phyloP scores from a whole-genome alignment of 2,888 invertebrate species.

The Acrobasis repandana region DNA sequence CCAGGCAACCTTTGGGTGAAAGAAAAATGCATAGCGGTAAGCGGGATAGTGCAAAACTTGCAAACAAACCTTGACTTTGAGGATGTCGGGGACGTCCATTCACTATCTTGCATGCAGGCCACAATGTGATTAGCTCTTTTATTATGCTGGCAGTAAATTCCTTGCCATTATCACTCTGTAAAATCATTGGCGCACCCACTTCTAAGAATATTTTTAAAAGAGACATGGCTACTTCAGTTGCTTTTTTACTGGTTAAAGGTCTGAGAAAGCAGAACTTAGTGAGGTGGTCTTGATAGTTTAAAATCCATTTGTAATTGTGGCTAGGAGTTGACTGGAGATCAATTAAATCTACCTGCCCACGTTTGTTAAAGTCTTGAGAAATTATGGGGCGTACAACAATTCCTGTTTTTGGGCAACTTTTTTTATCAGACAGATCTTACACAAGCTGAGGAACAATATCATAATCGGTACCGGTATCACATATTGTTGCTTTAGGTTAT shows the following conservation, averaged over 20 bases:
- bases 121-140: conserved; percentile 35
- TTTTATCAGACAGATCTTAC: conserved; percentile 35
- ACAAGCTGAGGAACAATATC: conserved; percentile 20
- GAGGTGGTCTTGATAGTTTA: conserved; percentile 48
- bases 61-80: conserved; percentile 28
- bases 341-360: conserved; percentile 47
- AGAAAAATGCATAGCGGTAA: too few relatives aligned
- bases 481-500: conserved; percentile 34
- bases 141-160: conserved; percentile 36
- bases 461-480: conserved; percentile 12
- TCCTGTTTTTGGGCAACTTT: conserved; percentile 32
- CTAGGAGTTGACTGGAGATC: conserved; percentile 41
- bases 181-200: conserved; percentile 32
- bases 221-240: conserved; percentile 39
- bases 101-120: conserved; percentile 34
- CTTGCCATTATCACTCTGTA: conserved; percentile 33
- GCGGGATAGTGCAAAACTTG: conserved; percentile 25
- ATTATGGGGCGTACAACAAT: conserved; percentile 39
- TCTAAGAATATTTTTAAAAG: conserved; percentile 36
- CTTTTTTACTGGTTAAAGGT: conserved; percentile 40
- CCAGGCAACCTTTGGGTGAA: conserved; percentile 25
- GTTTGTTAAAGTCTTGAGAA: conserved; percentile 39
- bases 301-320: conserved; percentile 48
- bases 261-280: conserved; percentile 49
- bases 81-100: conserved; percentile 27